Evolutionary conservation across 2,113 vertebrate genomes (phyloP).

Genomic region (Anser brachyrhynchus): DNA sequence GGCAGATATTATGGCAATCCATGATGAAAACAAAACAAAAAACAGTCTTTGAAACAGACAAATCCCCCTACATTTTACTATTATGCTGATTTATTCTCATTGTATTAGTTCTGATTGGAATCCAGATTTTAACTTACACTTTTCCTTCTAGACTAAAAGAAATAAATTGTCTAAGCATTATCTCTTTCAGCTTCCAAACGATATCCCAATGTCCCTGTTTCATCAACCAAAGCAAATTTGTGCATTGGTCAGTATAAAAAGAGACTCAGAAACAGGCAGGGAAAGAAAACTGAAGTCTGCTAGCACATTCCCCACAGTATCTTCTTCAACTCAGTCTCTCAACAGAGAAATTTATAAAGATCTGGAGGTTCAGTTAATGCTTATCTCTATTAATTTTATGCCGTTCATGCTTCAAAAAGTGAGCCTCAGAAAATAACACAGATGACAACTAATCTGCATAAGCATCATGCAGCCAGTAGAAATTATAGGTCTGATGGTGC

Average conservation of each 20-base stretch:
- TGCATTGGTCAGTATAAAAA: background rate
- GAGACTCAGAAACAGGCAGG: background rate
- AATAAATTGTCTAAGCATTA: background rate
- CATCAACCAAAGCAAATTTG: background rate
- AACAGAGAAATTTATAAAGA: background rate
- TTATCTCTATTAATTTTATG: background rate
- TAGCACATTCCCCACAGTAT: background rate
- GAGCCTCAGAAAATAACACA: background rate
- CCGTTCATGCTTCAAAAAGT: background rate
- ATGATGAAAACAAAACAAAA: background rate
- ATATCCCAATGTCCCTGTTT: background rate
- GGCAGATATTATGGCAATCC: background rate
- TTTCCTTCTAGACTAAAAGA: background rate
- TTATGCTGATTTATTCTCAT: background rate
- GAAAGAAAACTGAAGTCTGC: background rate
- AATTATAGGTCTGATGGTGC: background rate
- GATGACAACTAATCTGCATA: background rate
- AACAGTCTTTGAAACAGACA: background rate
- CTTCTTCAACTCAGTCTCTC: background rate
- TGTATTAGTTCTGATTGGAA: background rate
- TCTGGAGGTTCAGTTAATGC: background rate
- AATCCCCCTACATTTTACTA: background rate
- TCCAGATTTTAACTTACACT: background rate
- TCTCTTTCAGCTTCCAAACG: background rate
- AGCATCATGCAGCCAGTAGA: background rate